Evolutionary conservation across 2,113 vertebrate genomes (phyloP), one percentile per base, ranked within the genome.

Genomic region (Gila orcuttii): DNA sequence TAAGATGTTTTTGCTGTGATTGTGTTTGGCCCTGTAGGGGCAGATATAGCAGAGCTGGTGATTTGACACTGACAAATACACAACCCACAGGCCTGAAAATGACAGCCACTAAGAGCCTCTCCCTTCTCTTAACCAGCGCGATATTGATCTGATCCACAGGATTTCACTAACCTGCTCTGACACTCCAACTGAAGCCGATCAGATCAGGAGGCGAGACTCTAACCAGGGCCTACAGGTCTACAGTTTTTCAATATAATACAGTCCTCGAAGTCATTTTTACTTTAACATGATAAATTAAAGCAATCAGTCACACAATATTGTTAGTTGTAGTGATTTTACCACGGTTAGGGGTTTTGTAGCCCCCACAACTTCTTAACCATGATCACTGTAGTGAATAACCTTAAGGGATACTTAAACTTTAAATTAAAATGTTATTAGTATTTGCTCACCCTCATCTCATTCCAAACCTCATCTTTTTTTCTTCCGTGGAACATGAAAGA

Each of bases 91-190:
- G 85, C 68, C 85, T 88, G 80, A 71, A 79, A 55, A 85, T 87
- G 88, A 87, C 88, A 84, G 80, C 59, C 85, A 83, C 86, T 84
- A 84, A 78, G 59, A 79, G 47, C 76, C 75, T 87, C 68, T 79
- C 73, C 74, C 59, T 71, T 76, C 69, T 52, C 78, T 85, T 84
- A 88, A 86, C 89, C 60, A 79, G 83, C 28, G 39, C 66, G 80
- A 82, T 90, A 91, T 91, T 87, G 90, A 90, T 89, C 87, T 81
- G 59, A 84, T 68, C 85, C 85, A 86, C 31, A 76, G 83, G 86
- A 31, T 31, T 87, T 64, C 31, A 11, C 31, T 55, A 78, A 80
- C 79, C 33, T 57, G 28, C 47, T 77, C 45, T 42, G 62, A 83
- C 79, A 78, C 64, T 75, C 55, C 55, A 60, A 79, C 28, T 55